These are phyloP conservation scores for Brachypodius melanocephalos DNA, from an alignment of 2,113 vertebrate species.

Conservation along the genomic window DNA sequence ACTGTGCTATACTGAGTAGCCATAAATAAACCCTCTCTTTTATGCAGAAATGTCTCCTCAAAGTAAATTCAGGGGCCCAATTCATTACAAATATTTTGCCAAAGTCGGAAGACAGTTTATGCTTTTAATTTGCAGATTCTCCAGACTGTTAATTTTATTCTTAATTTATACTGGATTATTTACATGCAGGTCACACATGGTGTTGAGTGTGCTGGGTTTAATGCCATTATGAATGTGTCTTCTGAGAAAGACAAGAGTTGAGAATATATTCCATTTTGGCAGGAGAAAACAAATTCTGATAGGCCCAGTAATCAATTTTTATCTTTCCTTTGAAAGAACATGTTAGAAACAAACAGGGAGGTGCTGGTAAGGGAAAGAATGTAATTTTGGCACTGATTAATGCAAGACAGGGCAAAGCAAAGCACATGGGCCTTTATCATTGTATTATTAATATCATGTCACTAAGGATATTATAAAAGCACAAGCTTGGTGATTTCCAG, in stretches of 20 bases:
- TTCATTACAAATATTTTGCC: constrained; percentile 17
- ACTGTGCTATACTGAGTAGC: not conserved
- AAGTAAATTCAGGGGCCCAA: not conserved
- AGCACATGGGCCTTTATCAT: not conserved
- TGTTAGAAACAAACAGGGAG: not conserved
- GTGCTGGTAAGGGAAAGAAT: not conserved
- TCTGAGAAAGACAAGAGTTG: not conserved
- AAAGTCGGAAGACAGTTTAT: not conserved
- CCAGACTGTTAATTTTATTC: not conserved
- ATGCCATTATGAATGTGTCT: not conserved
- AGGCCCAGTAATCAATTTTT: not conserved
- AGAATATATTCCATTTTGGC: not conserved
- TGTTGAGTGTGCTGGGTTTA: not conserved
- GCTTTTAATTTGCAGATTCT: not conserved
- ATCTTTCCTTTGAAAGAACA: not conserved
- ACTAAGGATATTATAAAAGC: not conserved
- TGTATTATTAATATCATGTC: not conserved
- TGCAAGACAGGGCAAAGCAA: not conserved
- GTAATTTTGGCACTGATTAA: not conserved
- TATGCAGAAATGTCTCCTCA: not conserved
- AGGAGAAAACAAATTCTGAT: not conserved
- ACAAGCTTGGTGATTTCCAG: not conserved
- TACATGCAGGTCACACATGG: not conserved
- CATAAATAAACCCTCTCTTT: not conserved
- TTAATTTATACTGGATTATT: constrained; percentile 1